Evolutionary conservation across 2,113 vertebrate species (phyloP), one percentile per base, ranked within the genome.

Genomic region (Fulica atra): DNA sequence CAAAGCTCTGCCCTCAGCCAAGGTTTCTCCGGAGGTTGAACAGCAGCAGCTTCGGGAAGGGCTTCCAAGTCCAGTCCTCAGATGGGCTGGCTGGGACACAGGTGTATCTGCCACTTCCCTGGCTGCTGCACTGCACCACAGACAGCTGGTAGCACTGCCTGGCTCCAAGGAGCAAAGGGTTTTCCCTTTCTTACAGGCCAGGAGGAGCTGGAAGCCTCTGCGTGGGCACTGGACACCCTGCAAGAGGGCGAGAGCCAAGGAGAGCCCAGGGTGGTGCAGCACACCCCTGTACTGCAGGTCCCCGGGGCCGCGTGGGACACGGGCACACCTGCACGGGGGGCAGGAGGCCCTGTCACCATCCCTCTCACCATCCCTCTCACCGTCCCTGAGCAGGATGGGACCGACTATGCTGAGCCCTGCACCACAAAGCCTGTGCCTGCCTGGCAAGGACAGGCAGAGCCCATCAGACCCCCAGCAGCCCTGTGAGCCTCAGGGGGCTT

Each of bases 181-280:
- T 61, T 56, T 61, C 21, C 53, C n/a, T 48, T 61, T 35, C 68
- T 68, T 61, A 21, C 24, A 40, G 60, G 38, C 33, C 60, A 54
- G 10, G 38, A 29, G 0, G 8, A 60, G 68, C 24, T 15, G 3
- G 24, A 61, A 40, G 54, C 3, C 6, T 6, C 53, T 54, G 19
- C 13, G 4, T 7, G 2, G 1, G 51, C 0, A 1, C 81, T n/a
- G 44, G 33, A 72, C 28, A 16, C 16, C 6, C 65, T 11, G 44
- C 28, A 36, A 44, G 66, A 21, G 60, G 44, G 23, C 4, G 31
- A 13, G 66, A 38, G 16, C 5, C 13, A 0, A n/a, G 50, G 38
- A 9, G 38, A 13, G 8, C 28, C 18, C 8, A 35, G 17, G 23
- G 72, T 4, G 0, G n/a, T 1, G 56, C 0, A 11, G 6, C 1